phyloP scores from a whole-genome alignment of 2,113 vertebrate genomes.

The Alexandromys fortis region DNA sequence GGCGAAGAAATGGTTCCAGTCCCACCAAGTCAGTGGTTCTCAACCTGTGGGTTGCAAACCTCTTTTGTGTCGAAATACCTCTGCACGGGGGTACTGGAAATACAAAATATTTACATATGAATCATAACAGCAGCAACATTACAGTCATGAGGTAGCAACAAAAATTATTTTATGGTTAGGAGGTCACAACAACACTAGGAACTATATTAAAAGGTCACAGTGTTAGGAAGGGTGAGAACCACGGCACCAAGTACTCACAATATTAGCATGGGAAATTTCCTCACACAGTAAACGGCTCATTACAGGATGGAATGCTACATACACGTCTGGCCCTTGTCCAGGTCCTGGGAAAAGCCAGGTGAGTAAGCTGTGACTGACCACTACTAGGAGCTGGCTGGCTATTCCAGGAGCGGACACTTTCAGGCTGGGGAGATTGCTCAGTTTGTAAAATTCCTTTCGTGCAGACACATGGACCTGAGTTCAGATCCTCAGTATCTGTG shows the following conservation, averaged over 20 bases:
- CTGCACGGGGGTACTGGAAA: neutral
- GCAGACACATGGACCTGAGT: neutral
- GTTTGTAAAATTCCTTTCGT: neutral
- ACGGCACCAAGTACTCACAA: neutral
- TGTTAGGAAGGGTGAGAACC: neutral
- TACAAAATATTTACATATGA: neutral
- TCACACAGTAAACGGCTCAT: neutral
- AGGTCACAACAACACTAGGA: no score
- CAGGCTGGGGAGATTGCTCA: neutral
- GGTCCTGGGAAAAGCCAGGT: neutral
- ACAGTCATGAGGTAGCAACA: neutral
- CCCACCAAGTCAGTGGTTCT: neutral
- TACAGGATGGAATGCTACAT: neutral
- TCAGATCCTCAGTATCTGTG: no score
- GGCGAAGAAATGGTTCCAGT: neutral
- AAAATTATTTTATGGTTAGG: neutral
- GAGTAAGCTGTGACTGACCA: neutral
- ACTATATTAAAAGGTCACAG: neutral
- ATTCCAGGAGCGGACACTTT: neutral
- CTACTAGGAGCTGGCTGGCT: neutral
- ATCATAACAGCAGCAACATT: neutral
- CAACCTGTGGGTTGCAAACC: neutral
- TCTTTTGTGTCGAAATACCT: neutral
- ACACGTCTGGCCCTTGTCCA: fast-evolving
- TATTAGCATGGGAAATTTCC: neutral